These are phyloP conservation scores for Epistrophe grossulariae DNA, from an alignment of 2,888 invertebrate species.

Conservation along the genomic window DNA sequence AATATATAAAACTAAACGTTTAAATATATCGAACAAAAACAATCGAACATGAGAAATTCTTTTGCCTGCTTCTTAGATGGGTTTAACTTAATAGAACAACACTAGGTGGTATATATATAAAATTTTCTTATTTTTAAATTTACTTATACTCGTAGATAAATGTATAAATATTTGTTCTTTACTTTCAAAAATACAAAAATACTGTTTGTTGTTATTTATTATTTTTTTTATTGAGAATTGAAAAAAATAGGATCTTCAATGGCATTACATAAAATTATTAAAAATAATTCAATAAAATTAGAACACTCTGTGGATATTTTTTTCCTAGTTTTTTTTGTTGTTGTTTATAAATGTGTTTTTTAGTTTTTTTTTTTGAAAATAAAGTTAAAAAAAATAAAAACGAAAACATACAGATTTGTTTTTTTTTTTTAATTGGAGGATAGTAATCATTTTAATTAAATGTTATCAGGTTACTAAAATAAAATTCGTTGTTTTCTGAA, in stretches of 20 bases:
- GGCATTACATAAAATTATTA: not conserved
- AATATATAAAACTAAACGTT: not conserved
- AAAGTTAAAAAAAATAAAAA: not conserved
- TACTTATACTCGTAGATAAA: slow-evolving; percentile 3
- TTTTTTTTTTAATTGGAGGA: slow-evolving; percentile 6
- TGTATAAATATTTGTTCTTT: slow-evolving; percentile 1
- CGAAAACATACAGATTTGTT: slow-evolving; percentile 9
- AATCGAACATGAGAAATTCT: not conserved
- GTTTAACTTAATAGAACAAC: slow-evolving; percentile 68
- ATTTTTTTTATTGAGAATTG: not conserved
- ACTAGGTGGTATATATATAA: slow-evolving; percentile 65
- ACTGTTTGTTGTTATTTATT: slow-evolving; percentile 7
- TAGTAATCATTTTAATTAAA: slow-evolving; percentile 16
- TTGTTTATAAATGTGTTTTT: slow-evolving; percentile 41
- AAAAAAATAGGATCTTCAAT: slow-evolving; percentile 18
- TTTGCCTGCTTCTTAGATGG: slow-evolving; percentile 26
- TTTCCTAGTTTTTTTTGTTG: slow-evolving; percentile 21
- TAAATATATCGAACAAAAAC: slow-evolving; percentile 3
- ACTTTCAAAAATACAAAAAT: slow-evolving; percentile 49
- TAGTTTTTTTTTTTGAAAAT: not conserved
- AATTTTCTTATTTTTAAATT: slow-evolving; percentile 29
- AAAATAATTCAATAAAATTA: slow-evolving; percentile 30
- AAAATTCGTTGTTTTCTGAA: slow-evolving; percentile 67
- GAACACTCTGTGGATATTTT: slow-evolving; percentile 65
- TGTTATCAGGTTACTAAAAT: slow-evolving; percentile 51